Evolutionary conservation across 2,888 invertebrate genomes (phyloP).

Genomic region (Volucella zonaria): DNA sequence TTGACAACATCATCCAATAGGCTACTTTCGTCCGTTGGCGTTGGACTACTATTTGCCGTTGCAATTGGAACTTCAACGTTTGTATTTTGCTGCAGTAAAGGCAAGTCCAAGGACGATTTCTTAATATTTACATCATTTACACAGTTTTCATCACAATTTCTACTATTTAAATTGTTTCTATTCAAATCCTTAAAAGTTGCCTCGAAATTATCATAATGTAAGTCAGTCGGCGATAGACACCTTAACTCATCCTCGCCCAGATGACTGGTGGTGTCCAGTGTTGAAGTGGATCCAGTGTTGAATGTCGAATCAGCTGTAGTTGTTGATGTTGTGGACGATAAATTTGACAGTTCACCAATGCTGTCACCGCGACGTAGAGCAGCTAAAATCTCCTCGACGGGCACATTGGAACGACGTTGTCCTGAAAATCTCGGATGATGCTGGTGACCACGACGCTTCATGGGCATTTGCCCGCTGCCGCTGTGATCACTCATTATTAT

Average conservation of each 20-base stretch:
- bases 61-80: conserved; percentile 73
- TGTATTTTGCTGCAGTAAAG: conserved; percentile 76
- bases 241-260: conserved; percentile 65
- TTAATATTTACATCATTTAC: conserved; percentile 73
- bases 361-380: conserved; percentile 81
- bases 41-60: conserved; percentile 81
- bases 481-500: conserved; percentile 76
- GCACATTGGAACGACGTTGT: conserved; percentile 84
- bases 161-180: conserved; percentile 52
- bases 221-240: conserved; percentile 69
- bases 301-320: conserved; percentile 74
- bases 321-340: conserved; percentile 73
- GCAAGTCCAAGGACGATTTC: conserved; percentile 78
- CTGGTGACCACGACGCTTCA: conserved; percentile 88
- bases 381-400: conserved; percentile 82
- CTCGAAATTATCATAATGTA: conserved; percentile 42
- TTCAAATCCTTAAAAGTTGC: conserved; percentile 52
- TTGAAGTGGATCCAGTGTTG: conserved; percentile 72
- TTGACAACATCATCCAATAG: conserved; percentile 78
- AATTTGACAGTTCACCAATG: conserved; percentile 78
- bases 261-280: conserved; percentile 67
- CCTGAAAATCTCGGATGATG: conserved; percentile 89
- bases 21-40: conserved; percentile 81
- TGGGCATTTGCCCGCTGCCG: conserved; percentile 75
- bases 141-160: conserved; percentile 56